Evolutionary conservation across 2,113 vertebrate species (phyloP), one percentile per base, ranked within the genome.

Genomic region (Sialia sialis): DNA sequence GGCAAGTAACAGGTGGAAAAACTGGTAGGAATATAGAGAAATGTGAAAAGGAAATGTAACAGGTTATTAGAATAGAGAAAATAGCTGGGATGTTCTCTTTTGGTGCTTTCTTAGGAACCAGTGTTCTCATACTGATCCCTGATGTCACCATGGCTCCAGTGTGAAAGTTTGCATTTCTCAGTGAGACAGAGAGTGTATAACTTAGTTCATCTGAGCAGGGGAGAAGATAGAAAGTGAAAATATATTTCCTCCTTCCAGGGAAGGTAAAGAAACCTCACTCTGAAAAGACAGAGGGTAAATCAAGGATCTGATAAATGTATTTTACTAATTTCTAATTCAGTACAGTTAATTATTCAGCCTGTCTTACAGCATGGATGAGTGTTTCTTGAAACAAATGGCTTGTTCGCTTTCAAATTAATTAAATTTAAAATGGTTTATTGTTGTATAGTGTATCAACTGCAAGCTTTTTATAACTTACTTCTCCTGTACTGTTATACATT

Each of bases 171-270:
- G 29, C 13, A 4, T 86, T 64, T 76, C 25, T 66, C 10, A 21
- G n/a, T 34, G 62, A 27, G 27, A 63, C 14, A 32, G 5, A 14
- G 7, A 14, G 25, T 22, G 5, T 51, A 0, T 59, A n/a, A 38
- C 54, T 62, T 27, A 67, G 38, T 44, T 90, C 9, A 2, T 36
- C 52, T 84, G 32, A 87, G 39, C 10, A 44, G 39, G 34, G 34
- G 36, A 48, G 36, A 41, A 67, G 16, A 5, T 54, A 56, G 84
- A 75, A 67, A 5, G 14, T 62, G 4, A 29, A 79, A 64, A 49
- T n/a, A 16, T 1, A 10, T 51, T 27, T 63, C 5, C 8, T 27
- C 1, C 2, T 56, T 43, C 23, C 3, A 1, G 18, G 7, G 3
- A 3, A 67, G 56, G 46, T 69, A 69, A 46, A 62, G 9, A 56